Conservation (phyloP, 2,113 vertebrate genomes). For the Anguilla japonica region DNA sequence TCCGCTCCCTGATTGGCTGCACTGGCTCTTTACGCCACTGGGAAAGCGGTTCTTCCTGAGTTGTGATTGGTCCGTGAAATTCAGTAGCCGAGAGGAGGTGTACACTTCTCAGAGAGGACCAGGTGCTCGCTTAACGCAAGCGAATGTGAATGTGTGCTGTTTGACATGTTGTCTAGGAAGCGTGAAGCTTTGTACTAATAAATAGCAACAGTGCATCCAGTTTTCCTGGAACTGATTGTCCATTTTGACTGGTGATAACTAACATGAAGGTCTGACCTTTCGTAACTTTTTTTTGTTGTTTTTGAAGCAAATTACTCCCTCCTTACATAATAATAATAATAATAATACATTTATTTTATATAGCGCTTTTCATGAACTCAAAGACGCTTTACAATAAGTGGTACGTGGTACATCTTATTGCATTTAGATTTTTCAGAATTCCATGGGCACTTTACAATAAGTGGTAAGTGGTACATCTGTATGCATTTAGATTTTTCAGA, state of each 20-base stretch:
- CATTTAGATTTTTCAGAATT: too few species aligned
- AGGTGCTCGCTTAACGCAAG: conserved; percentile 51
- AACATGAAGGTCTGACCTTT: background rate
- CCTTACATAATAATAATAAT: too few species aligned
- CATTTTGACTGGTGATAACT: background rate
- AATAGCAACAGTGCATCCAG: background rate
- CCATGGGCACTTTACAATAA: too few species aligned
- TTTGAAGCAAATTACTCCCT: too few species aligned
- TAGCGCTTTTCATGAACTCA: too few species aligned
- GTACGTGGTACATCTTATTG: too few species aligned
- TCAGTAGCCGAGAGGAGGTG: conserved; percentile 76
- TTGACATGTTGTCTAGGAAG: conserved; percentile 48
- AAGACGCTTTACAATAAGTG: too few species aligned
- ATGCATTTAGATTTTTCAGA: too few species aligned
- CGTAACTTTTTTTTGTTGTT: background rate
- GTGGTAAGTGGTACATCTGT: too few species aligned
- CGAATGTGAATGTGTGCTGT: background rate
- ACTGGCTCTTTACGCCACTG: conserved; percentile 91
- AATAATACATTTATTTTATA: too few species aligned
- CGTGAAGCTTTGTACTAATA: background rate
- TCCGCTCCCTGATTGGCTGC: conserved; percentile 79
- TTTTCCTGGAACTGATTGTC: too few species aligned
- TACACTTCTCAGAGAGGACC: conserved; percentile 86
- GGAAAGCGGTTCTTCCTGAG: conserved; percentile 93
- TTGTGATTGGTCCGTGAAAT: conserved; percentile 89